phyloP scores from a whole-genome alignment of 2,888 invertebrate species.

The Pachymerium ferrugineum region DNA sequence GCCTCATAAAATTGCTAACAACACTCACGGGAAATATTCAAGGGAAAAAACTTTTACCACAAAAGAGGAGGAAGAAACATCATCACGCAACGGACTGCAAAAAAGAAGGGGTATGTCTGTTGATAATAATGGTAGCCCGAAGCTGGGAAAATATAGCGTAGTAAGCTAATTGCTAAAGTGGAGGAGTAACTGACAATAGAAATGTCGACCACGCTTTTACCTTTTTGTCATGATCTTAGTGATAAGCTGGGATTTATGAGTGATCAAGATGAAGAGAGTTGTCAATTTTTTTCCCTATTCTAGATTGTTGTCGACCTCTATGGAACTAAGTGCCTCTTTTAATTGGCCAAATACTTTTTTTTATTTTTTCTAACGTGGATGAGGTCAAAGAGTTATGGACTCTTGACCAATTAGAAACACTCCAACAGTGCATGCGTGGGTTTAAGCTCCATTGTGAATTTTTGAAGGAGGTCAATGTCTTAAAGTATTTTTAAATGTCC shows the following conservation, averaged over 20 bases:
- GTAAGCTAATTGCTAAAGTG: too few relatives aligned
- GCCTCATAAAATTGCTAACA: too few relatives aligned
- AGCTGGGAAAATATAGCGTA: too few relatives aligned
- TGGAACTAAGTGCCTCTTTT: not conserved
- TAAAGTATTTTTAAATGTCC: not conserved
- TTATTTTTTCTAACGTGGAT: not conserved
- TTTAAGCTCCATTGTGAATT: conserved; percentile 12
- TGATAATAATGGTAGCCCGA: too few relatives aligned
- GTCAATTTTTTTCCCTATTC: not conserved
- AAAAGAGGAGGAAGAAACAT: too few relatives aligned
- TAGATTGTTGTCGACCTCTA: not conserved
- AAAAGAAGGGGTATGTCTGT: too few relatives aligned
- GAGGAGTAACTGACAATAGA: too few relatives aligned
- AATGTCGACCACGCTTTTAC: not conserved
- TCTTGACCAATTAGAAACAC: not conserved
- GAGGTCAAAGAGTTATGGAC: conserved; percentile 5
- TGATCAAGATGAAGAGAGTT: not conserved
- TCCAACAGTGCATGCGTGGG: not conserved
- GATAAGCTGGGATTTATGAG: conserved; percentile 1
- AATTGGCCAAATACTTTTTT: conserved; percentile 1
- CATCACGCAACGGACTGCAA: too few relatives aligned
- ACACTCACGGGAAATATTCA: too few relatives aligned
- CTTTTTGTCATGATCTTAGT: not conserved
- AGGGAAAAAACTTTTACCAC: too few relatives aligned
- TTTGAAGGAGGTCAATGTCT: conserved; percentile 18